A percentile compares a stretch with the other conserved stretches of the same genome.
Conservation (phyloP, 2,113 vertebrate species). For the Cathartes aura region DNA sequence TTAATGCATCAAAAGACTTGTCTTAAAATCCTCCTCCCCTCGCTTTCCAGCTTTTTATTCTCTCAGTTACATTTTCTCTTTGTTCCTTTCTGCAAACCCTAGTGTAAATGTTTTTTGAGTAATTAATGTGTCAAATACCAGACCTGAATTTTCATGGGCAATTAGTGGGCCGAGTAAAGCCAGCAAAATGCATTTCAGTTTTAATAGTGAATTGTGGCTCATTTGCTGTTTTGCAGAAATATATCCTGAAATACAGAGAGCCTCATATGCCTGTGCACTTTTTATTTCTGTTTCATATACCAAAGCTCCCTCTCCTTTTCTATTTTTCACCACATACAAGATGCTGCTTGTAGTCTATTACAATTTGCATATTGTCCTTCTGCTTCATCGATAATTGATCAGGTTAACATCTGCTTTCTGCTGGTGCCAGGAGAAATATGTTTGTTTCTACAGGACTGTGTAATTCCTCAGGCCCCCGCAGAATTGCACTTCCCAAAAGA, state of each 20-base stretch:
- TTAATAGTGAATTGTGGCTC: conserved; percentile 52
- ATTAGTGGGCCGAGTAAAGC: conserved; percentile 66
- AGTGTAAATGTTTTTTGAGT: conserved; percentile 69
- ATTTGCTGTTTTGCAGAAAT: conserved; percentile 46
- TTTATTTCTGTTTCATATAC: conserved; percentile 6
- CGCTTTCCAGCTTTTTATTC: conserved; percentile 14
- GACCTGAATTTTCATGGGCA: conserved; percentile 71
- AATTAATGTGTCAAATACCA: conserved; percentile 68
- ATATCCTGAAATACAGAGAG: not conserved
- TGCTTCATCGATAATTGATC: conserved; percentile 58
- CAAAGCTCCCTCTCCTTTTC: not conserved
- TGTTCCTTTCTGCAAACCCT: conserved; percentile 57
- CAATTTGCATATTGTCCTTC: conserved; percentile 57
- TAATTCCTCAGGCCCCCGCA: not conserved
- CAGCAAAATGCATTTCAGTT: conserved; percentile 43
- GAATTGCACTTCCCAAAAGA: not conserved
- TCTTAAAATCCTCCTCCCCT: conserved; percentile 25
- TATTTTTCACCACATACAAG: conserved; percentile 20
- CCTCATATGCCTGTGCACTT: not conserved
- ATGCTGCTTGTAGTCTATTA: conserved; percentile 35
- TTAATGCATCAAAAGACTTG: conserved; percentile 34
- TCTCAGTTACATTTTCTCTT: conserved; percentile 55
- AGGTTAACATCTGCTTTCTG: conserved; percentile 57
- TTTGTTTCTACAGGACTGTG: not conserved
- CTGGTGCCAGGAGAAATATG: not conserved